Evolutionary conservation across 2,113 vertebrate genomes (phyloP), one percentile per base, ranked within the genome.

Genomic region (Corydoras maculifer): DNA sequence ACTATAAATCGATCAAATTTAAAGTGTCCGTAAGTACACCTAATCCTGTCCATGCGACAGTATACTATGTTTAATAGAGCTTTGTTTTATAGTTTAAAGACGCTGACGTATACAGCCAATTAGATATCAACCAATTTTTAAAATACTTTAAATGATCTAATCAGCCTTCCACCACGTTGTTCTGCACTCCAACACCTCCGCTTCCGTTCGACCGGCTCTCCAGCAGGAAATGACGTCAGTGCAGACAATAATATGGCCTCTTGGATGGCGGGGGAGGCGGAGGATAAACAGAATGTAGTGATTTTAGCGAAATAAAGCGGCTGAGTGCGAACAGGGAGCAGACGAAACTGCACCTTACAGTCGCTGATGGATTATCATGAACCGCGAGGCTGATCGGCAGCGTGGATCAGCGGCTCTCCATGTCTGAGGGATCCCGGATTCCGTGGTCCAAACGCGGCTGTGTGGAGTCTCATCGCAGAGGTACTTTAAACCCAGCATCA

Each of bases 201-300:
- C 75, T 85, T 87, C 84, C 86, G 80, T 81, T 75, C 76, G 77
- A 77, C 84, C 59, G 65, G 68, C 66, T 72, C 30, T 55, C 58
- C 30, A 58, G 31, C 74, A 31, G 89, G 88, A 90, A 87, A 76
- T 89, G 85, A 89, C 89, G 89, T 71, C 82, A 69, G 77, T 71
- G 78, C 82, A 90, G 87, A 87, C 87, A 74, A 89, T 78, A 81
- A 80, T 76, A 83, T 91, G 89, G 89, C 87, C 86, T 86, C 86
- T 71, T 75, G 68, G 76, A 61, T 86, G 76, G 84, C 78, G 30
- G 70, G 74, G 69, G 60, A 69, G 75, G 53, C 74, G 67, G 54
- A 48, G 31, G 75, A 73, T 48, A 77, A 76, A 79, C 86, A 81
- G 68, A 77, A 83, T 84, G 57, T 82, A 69, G 72, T 70, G 76